These are phyloP conservation scores for Numenius arquata DNA, from an alignment of 2,113 vertebrate species.

Conservation along the genomic window DNA sequence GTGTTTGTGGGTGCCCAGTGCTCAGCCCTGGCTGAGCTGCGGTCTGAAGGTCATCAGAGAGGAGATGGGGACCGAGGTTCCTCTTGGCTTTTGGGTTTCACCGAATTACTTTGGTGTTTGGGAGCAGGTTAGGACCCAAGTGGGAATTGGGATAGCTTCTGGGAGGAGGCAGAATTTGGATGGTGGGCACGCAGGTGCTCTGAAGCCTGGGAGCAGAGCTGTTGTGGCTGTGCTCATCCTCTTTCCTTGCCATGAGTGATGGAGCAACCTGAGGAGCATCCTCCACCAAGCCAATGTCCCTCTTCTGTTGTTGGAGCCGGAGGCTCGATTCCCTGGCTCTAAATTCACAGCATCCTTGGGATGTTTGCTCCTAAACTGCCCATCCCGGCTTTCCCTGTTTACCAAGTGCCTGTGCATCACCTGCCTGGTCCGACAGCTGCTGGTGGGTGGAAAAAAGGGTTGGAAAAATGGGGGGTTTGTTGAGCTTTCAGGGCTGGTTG, in stretches of 20 bases:
- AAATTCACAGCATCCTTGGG: not conserved
- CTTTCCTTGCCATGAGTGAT: not conserved
- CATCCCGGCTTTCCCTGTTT: not conserved
- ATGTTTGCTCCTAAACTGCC: not conserved
- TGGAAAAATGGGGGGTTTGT: not conserved
- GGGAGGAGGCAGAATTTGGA: not conserved
- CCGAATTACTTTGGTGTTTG: not conserved
- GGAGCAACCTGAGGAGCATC: not conserved
- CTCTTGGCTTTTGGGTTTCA: not conserved
- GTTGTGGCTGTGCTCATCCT: fast-evolving
- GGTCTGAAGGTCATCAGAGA: not conserved
- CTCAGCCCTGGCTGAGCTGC: not conserved
- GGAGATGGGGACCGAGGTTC: not conserved
- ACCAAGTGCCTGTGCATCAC: not conserved
- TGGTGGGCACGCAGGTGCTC: not conserved
- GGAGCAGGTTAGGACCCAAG: not conserved
- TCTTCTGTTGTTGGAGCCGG: not conserved
- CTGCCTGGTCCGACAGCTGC: not conserved
- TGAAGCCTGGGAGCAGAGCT: not conserved
- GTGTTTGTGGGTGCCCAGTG: fast-evolving
- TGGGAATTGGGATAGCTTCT: not conserved
- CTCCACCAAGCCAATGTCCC: not conserved
- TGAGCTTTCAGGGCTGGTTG: not conserved
- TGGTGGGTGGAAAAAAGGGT: not conserved
- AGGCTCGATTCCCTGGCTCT: not conserved